These are phyloP conservation scores for Nesospiza acunhae DNA, from an alignment of 2,113 vertebrate genomes.

Conservation along the genomic window DNA sequence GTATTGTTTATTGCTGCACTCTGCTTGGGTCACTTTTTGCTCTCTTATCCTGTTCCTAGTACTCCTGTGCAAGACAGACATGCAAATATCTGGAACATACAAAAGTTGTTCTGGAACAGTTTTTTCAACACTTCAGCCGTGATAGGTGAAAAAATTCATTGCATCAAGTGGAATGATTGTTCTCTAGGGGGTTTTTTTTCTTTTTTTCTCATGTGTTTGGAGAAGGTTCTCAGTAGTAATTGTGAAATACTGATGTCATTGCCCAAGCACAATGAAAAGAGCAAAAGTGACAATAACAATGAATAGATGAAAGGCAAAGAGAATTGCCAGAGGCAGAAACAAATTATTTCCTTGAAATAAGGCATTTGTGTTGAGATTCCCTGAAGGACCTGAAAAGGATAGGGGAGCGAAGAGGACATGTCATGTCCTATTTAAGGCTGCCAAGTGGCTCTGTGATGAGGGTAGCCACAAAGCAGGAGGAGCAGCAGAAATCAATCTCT, in stretches of 20 bases:
- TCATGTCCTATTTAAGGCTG: constrained; percentile 29
- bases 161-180: background rate
- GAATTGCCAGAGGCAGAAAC: background rate
- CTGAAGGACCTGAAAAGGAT: constrained; percentile 19
- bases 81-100: background rate
- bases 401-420: background rate
- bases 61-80: background rate
- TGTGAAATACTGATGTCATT: background rate
- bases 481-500: background rate
- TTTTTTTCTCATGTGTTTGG: background rate
- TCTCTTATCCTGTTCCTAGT: background rate
- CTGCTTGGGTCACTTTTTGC: background rate
- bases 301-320: background rate
- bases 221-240: background rate
- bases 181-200: background rate
- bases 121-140: background rate
- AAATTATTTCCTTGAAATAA: constrained; percentile 7
- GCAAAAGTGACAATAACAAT: constrained; percentile 2
- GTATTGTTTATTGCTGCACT: background rate
- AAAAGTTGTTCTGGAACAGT: background rate
- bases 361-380: background rate
- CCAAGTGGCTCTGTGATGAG: background rate
- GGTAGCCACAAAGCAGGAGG: background rate
- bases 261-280: background rate
- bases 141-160: background rate